Evolutionary conservation across 2,888 invertebrate genomes (phyloP).

Genomic region (Drosophila acutilabella): DNA sequence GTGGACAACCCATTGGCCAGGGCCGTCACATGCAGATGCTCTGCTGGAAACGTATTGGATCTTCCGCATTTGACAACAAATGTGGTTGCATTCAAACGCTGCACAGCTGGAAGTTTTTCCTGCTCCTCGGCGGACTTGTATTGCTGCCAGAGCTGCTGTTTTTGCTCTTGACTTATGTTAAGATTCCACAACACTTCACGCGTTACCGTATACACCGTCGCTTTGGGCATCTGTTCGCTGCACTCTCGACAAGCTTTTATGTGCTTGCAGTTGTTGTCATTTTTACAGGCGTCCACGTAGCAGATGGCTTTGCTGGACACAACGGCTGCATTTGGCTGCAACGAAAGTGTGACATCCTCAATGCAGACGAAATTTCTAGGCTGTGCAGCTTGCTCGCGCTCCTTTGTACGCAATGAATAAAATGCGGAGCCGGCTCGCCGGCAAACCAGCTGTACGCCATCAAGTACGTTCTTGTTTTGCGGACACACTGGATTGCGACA

Average conservation of each 20-base stretch:
- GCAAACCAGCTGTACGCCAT: slow-evolving; percentile 86
- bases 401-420: slow-evolving; percentile 89
- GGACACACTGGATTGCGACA: slow-evolving; percentile 78
- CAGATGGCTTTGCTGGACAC: slow-evolving; percentile 79
- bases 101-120: slow-evolving; percentile 77
- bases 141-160: slow-evolving; percentile 80
- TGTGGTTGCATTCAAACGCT: slow-evolving; percentile 78
- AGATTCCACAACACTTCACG: slow-evolving; percentile 81
- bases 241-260: slow-evolving; percentile 75
- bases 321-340: slow-evolving; percentile 82
- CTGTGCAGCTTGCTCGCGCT: slow-evolving; percentile 87
- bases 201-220: slow-evolving; percentile 74
- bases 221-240: slow-evolving; percentile 56
- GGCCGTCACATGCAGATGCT: slow-evolving; percentile 80
- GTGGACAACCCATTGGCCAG: slow-evolving; percentile 66
- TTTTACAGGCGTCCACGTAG: slow-evolving; percentile 79
- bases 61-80: slow-evolving; percentile 83
- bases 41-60: slow-evolving; percentile 81
- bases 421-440: slow-evolving; percentile 87
- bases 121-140: slow-evolving; percentile 74
- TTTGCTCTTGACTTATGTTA: slow-evolving; percentile 78
- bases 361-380: slow-evolving; percentile 90
- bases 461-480: slow-evolving; percentile 74
- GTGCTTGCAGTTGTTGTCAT: slow-evolving; percentile 78
- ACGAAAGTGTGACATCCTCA: slow-evolving; percentile 84